A percentile compares a stretch with the other conserved stretches of the same genome.
Conservation (phyloP, 1,140 invertebrate species). For the Pachyrhynchus sulphureomaculatus region DNA sequence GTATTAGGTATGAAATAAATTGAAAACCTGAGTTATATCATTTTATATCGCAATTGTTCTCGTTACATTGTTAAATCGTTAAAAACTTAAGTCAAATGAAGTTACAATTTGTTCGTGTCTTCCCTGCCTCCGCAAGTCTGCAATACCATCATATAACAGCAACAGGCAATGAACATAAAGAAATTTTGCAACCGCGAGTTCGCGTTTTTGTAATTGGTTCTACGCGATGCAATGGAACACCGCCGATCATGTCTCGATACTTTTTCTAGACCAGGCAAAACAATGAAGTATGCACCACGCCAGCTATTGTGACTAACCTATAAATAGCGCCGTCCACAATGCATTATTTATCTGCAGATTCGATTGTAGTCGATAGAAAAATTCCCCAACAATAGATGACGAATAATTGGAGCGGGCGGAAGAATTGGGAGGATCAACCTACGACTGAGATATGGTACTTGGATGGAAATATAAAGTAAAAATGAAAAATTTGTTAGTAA, state of each 20-base stretch:
- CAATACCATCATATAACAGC: too few species aligned
- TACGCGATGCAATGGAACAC: slow-evolving; percentile 7
- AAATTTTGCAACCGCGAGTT: slow-evolving; percentile 1
- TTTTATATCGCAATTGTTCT: too few species aligned
- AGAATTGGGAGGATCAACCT: slow-evolving; percentile 18
- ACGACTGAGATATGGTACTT: too few species aligned
- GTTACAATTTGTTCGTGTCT: too few species aligned
- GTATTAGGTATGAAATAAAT: too few species aligned
- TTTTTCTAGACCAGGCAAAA: slow-evolving; percentile 21
- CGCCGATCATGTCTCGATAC: slow-evolving; percentile 14
- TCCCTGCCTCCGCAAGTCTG: too few species aligned
- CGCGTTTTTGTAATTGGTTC: slow-evolving; percentile 7
- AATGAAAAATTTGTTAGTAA: too few species aligned
- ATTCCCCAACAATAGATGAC: slow-evolving; percentile 8
- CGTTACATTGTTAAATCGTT: too few species aligned
- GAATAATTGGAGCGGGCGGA: slow-evolving; percentile 22
- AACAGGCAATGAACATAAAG: background rate
- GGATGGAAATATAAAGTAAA: too few species aligned
- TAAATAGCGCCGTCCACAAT: slow-evolving; percentile 25
- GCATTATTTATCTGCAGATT: slow-evolving; percentile 27
- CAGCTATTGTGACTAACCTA: slow-evolving; percentile 30
- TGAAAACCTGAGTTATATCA: too few species aligned
- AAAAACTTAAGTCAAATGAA: too few species aligned
- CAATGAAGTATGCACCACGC: slow-evolving; percentile 29
- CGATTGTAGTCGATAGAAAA: slow-evolving; percentile 26